phyloP scores from a whole-genome alignment of 2,888 invertebrate species.

The Spicauda simplicius region DNA sequence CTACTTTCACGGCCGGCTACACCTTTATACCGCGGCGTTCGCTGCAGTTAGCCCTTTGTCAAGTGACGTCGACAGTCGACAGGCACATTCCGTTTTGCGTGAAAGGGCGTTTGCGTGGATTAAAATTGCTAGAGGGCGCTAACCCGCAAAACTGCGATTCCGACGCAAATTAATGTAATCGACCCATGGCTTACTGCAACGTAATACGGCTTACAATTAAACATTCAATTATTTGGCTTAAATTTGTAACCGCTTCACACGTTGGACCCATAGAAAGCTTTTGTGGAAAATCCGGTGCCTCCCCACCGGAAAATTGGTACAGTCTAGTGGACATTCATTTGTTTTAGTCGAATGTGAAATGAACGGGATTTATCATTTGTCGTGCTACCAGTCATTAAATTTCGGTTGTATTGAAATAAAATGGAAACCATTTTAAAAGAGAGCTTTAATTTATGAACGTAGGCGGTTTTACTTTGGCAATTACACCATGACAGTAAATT shows the following conservation, averaged over 20 bases:
- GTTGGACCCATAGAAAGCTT: conserved; percentile 52
- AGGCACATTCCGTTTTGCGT: conserved; percentile 63
- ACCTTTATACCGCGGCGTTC: conserved; percentile 64
- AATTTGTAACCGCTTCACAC: conserved; percentile 54
- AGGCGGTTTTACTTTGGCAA: background rate
- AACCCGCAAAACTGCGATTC: conserved; percentile 57
- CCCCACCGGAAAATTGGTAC: conserved; percentile 48
- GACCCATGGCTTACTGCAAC: conserved; percentile 48
- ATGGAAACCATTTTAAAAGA: conserved; percentile 19
- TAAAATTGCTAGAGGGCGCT: conserved; percentile 64
- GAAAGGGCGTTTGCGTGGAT: conserved; percentile 68
- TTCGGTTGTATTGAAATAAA: conserved; percentile 39
- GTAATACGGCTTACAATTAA: conserved; percentile 55
- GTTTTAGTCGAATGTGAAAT: conserved; percentile 48
- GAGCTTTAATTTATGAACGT: conserved; percentile 15
- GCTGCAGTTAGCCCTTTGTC: conserved; percentile 43
- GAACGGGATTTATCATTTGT: conserved; percentile 45
- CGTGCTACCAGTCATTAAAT: conserved; percentile 36
- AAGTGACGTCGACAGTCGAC: conserved; percentile 44
- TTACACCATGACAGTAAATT: background rate
- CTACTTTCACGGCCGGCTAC: conserved; percentile 69
- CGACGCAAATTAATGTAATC: conserved; percentile 48
- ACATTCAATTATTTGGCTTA: conserved; percentile 45
- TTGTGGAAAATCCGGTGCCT: conserved; percentile 56
- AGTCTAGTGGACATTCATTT: conserved; percentile 48